Evolutionary conservation across 1,140 invertebrate genomes (phyloP), one percentile per base, ranked within the genome.

Genomic region (Heliconius melpomene): DNA sequence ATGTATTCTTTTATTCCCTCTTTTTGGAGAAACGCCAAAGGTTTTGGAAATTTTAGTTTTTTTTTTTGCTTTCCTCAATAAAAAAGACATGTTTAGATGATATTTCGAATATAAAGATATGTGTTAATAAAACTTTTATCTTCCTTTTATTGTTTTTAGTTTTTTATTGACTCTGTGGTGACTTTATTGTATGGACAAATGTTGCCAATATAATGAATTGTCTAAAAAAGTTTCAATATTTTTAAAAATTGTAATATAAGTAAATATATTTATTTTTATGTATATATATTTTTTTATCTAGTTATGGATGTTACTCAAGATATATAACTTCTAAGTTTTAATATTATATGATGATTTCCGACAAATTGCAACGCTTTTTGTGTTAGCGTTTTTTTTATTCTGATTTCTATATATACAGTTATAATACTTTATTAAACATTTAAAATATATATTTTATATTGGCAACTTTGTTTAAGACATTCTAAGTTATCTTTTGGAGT

Each of bases 101-200:
- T 60, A 60, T 60, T 66, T 66, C 23, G 9, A 66, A 66, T 66
- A 66, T 66, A 26, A 26, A 66, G 7, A n/a, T 66, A 66, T 66
- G 60, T 66, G 23, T 66, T 66, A 66, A 26, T 66, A 26, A 26
- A 26, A 66, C 50, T 66, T 66, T 23, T 66, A 66, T 66, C 13
- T 66, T 66, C 60, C 60, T 66, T 52, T 66, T 66, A 66, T 66
- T 66, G 60, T 66, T 66, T 66, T 66, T 66, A 66, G 60, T 66
- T 66, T 23, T 66, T 66, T 66, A 66, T 66, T 66, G 60, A 26
- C 60, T 66, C 60, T 26, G 60, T 23, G 29, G 9, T 9, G 26
- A 6, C 29, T 57, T 57, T 26, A 13, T 66, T 66, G 23, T 66
- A 16, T 66, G 9, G 23, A 26, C 11, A 9, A 29, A 13, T 66